Base-by-base conservation (phyloP, 2,113 vertebrate genomes). In the Semnornis frantzii region DNA sequence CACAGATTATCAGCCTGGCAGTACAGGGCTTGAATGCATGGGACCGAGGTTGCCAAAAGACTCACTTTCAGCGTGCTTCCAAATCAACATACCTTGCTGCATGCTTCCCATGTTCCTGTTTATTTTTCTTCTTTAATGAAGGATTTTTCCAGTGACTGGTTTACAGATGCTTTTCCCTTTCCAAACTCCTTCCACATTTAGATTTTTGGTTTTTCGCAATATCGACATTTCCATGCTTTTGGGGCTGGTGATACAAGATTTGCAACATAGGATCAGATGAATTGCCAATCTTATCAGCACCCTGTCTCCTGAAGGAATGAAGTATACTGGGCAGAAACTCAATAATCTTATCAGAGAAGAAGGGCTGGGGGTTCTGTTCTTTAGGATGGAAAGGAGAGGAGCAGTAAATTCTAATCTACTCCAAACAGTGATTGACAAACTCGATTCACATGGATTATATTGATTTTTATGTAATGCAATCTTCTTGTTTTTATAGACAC, bases 221-320 rank as follows among this genome's bases (percentile, higher is more conserved):
- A 70, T 63, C 85, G 82, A 85, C 57, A 78, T 93, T 71, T 85
- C 48, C 33, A 31, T 76, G 57, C 11, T 83, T 74, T 77, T 62
- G 54, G 37, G 69, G 19, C 69, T 71, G 28, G 42, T 66, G 60
- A 71, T 90, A 74, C 31, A 83, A 77, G 76, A 81, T 90, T 82
- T 93, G 54, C 39, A 64, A 34, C 0, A 1, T 39, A n/a, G 54
- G 25, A 86, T 90, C 58, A 72, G 80, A 89, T 50, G 15, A 84
- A 69, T 72, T 87, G 42, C 80, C 8, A 8, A 27, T 69, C 54
- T 88, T 81, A 85, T 88, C 93, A 90, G 65, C 9, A 4, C 20
- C 19, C 28, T 86, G 73, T 58, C 37, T 88, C 65, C 76, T 81
- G 55, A 64, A 90, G 70, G 73, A 88, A 74, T 57, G 78, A 96